phyloP scores from a whole-genome alignment of 2,797 vertebrate genomes.

The Gymnothorax reevesii region DNA sequence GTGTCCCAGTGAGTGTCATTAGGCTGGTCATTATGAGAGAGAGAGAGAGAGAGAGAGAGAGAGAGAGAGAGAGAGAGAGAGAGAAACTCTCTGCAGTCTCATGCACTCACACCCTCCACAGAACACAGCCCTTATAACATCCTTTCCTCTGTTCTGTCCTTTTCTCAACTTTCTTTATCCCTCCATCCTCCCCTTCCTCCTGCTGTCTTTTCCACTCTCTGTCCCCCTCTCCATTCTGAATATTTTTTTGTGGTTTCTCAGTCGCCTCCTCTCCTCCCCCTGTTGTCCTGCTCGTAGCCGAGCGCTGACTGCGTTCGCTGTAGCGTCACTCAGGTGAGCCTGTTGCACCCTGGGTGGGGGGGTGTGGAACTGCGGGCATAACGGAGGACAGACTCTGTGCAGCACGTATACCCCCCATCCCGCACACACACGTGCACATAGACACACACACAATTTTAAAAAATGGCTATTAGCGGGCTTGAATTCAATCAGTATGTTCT shows the following conservation, averaged over 20 bases:
- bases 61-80: background rate
- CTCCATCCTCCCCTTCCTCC: background rate
- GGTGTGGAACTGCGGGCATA: background rate
- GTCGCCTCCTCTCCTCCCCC: background rate
- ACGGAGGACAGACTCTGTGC: background rate
- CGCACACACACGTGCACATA: too few relatives aligned
- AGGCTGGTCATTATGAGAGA: background rate
- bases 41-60: background rate
- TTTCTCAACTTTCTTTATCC: too few relatives aligned
- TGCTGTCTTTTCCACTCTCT: too few relatives aligned
- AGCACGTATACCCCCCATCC: background rate
- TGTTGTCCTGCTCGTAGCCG: background rate
- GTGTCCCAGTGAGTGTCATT: constrained; percentile 5
- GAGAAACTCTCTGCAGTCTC: background rate
- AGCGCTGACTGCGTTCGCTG: background rate
- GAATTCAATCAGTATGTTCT: too few relatives aligned
- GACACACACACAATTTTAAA: too few relatives aligned
- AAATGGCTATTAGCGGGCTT: too few relatives aligned
- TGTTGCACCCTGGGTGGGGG: background rate
- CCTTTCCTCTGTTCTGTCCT: too few relatives aligned
- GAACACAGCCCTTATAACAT: background rate
- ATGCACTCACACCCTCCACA: background rate
- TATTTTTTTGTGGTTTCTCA: too few relatives aligned
- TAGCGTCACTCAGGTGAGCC: background rate
- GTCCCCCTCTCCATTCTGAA: background rate